Evolutionary conservation across 2,888 invertebrate genomes (phyloP), one percentile per base, ranked within the genome.

Genomic region (Bombylius major): DNA sequence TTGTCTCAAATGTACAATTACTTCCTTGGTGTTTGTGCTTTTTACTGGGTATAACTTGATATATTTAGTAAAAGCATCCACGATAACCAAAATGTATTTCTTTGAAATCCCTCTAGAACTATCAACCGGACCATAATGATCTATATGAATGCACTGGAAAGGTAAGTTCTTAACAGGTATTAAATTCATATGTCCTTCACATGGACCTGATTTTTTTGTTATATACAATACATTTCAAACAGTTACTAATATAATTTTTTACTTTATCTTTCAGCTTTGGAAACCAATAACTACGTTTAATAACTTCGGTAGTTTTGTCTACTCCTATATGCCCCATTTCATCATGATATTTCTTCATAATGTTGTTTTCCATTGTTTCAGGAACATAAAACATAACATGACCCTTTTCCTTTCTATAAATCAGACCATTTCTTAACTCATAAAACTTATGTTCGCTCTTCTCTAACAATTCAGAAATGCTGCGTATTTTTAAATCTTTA

Each of bases 41-140:
- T 11, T 13, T 5, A 11, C 12, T 7, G 44, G 12, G 5, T 12
- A 13, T 13, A 44, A 13, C 5, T 13, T 13, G 4, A 44, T 12
- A 44, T 7, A 44, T 44, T 44, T 44, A 5, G 44, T 44, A 13
- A 44, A 13, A 5, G 12, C 44, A 44, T 44, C 44, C 9, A 44
- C 9, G 5, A 12, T 13, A 5, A 13, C 5, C 5, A 44, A 13
- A 7, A 44, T 44, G 44, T 44, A 44, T 44, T 11, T 13, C 5
- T 44, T 9, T 6, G 36, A 36, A 36, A 5, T 9, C n/a, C 32
- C 33, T 9, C 47, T 48, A 23, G n/a, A 32, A 6, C 8, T 36
- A 36, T 36, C 5, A 6, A 36, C 36, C 8, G 36, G 36, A 7
- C 73, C 71, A 8, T 73, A 55, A 59, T 75, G 74, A 59, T 76